Evolutionary conservation across 2,888 invertebrate species (phyloP).

Genomic region (Athripsodes cinereus): DNA sequence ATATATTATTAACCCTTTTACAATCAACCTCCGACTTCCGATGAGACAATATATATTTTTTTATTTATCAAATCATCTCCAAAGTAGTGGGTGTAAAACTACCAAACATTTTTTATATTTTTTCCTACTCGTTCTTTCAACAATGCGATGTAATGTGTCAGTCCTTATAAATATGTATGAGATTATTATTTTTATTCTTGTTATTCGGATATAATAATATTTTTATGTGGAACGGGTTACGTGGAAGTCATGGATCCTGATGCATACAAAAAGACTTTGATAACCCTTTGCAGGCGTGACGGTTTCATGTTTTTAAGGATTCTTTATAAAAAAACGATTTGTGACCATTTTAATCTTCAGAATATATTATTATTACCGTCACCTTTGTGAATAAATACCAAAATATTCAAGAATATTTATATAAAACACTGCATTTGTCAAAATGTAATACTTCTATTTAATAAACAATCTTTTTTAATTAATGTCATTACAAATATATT

Average conservation of each 20-base stretch:
- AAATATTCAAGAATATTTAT: too few relatives aligned
- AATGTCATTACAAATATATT: too few relatives aligned
- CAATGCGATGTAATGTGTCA: constrained; percentile 23
- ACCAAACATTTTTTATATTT: neutral
- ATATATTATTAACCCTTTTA: too few relatives aligned
- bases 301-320: constrained; percentile 1
- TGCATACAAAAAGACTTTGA: neutral
- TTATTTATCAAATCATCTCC: neutral
- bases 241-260: constrained; percentile 23
- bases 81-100: constrained; percentile 9
- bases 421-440: too few relatives aligned
- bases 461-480: too few relatives aligned
- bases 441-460: too few relatives aligned
- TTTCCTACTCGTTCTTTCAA: constrained; percentile 13
- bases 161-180: constrained; percentile 26
- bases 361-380: neutral
- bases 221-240: constrained; percentile 16
- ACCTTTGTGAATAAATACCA: too few relatives aligned
- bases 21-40: too few relatives aligned
- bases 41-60: too few relatives aligned
- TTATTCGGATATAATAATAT: constrained; percentile 8
- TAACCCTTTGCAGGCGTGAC: constrained; percentile 8
- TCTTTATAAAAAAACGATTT: neutral
- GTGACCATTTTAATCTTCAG: neutral
- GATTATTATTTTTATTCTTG: constrained; percentile 14